Percentiles rank a stretch among this genome's conserved stretches.
Conservation (phyloP, 2,888 invertebrate species). For the Erebia epiphron region DNA sequence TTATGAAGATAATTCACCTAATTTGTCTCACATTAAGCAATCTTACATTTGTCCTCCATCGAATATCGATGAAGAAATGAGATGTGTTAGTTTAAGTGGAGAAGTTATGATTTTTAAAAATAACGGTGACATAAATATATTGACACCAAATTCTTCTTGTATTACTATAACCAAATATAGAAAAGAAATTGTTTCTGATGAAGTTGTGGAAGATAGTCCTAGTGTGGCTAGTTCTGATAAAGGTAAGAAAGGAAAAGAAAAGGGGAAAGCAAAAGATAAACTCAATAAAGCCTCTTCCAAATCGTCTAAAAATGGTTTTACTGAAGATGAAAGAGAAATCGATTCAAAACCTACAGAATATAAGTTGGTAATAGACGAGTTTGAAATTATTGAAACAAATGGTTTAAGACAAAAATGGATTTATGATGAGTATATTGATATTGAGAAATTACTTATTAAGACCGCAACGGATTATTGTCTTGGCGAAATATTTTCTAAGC, state of each 20-base stretch:
- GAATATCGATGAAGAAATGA: conserved; percentile 61
- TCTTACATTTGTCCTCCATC: conserved; percentile 48
- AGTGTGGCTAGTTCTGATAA: conserved; percentile 55
- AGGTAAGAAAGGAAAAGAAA: conserved; percentile 57
- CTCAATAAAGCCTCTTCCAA: conserved; percentile 53
- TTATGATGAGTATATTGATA: conserved; percentile 48
- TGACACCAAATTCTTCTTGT: conserved; percentile 63
- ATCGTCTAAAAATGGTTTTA: conserved; percentile 49
- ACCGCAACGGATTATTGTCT: conserved; percentile 72
- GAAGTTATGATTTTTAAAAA: conserved; percentile 69
- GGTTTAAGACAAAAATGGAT: conserved; percentile 64
- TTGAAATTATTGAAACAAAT: conserved; percentile 60
- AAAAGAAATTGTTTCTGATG: conserved; percentile 48
- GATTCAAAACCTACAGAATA: conserved; percentile 47
- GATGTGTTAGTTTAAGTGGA: conserved; percentile 69
- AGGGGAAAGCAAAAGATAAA: conserved; percentile 54
- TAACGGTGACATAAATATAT: conserved; percentile 59
- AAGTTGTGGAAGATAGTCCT: conserved; percentile 42
- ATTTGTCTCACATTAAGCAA: conserved; percentile 70
- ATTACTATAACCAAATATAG: conserved; percentile 61
- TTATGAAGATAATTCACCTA: conserved; percentile 58
- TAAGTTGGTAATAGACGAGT: conserved; percentile 64
- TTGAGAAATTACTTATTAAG: conserved; percentile 64
- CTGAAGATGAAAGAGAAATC: conserved; percentile 44
- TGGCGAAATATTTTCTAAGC: conserved; percentile 69